phyloP scores from a whole-genome alignment of 2,888 invertebrate species.

The Patella ulyssiponensis region DNA sequence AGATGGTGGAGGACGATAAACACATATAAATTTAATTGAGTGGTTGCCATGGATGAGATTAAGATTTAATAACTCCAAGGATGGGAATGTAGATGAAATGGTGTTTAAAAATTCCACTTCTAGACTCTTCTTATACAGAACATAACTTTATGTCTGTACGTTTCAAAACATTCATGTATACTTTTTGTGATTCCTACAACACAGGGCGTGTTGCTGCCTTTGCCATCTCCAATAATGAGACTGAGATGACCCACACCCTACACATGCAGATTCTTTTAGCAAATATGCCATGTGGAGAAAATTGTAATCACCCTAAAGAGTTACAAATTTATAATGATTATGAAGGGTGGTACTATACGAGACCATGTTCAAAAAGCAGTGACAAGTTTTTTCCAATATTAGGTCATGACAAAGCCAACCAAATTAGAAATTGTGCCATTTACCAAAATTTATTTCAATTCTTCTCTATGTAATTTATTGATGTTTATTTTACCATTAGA shows the following conservation, averaged over 20 bases:
- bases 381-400: not conserved
- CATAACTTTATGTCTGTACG: not conserved
- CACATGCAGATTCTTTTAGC: not conserved
- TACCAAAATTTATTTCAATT: not conserved
- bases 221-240: not conserved
- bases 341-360: not conserved
- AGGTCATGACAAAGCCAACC: not conserved
- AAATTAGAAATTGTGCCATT: not conserved
- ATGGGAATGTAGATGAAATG: too few species aligned
- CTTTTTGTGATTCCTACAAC: not conserved
- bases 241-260: not conserved
- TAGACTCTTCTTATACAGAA: too few species aligned
- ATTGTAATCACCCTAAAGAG: not conserved
- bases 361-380: too few species aligned
- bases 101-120: too few species aligned
- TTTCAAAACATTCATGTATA: not conserved
- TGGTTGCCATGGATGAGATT: too few species aligned
- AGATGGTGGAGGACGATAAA: too few species aligned
- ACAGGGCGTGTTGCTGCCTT: not conserved
- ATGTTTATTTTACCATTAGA: not conserved
- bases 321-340: not conserved
- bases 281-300: not conserved
- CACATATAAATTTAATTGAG: too few species aligned
- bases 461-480: not conserved
- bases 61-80: too few species aligned